A percentile compares a stretch with the other conserved stretches of the same genome.
Evolutionary conservation across 2,113 vertebrate species (phyloP).

Genomic region (Actinemys pallida): DNA sequence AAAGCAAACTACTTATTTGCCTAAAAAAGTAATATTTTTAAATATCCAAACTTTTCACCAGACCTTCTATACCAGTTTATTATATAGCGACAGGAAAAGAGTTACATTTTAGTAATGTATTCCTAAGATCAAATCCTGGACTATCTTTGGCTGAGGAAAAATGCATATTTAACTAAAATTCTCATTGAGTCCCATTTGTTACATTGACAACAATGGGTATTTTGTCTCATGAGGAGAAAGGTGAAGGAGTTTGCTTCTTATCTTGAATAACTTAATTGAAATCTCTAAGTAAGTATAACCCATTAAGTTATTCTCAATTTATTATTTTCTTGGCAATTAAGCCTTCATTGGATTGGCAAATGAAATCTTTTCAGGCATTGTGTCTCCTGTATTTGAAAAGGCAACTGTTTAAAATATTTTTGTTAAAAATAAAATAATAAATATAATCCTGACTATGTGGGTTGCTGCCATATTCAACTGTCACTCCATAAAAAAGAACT

Average conservation of each 20-base stretch:
- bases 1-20: background rate
- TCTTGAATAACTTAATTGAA: background rate
- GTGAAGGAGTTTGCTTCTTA: constrained; percentile 1
- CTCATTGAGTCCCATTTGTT: background rate
- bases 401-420: background rate
- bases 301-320: background rate
- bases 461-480: background rate
- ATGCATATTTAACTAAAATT: background rate
- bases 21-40: background rate
- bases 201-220: background rate
- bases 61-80: background rate
- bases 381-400: background rate
- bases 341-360: background rate
- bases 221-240: background rate
- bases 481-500: background rate
- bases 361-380: background rate
- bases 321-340: background rate
- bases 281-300: background rate
- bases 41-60: background rate
- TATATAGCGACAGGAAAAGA: background rate
- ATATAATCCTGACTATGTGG: background rate
- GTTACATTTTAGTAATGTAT: background rate
- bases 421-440: background rate
- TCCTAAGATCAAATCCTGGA: background rate
- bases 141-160: background rate